Base-by-base conservation (phyloP, 1,140 invertebrate genomes). In the Cotesia vestalis region DNA sequence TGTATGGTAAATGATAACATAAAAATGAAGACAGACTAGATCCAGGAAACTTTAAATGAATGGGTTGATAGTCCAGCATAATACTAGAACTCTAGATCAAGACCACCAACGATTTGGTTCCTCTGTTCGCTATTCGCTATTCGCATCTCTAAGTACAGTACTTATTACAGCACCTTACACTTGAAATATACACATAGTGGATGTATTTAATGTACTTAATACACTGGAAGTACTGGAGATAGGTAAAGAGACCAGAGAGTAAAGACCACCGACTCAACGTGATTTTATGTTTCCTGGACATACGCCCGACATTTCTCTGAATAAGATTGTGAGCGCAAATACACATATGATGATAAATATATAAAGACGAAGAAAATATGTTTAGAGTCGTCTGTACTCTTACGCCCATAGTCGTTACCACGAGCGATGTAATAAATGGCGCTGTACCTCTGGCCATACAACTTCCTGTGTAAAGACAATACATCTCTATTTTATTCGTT, bases 401-500 rank as follows among this genome's bases (percentile, higher is more conserved):
- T 53, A 68, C 66, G 66, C 66, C 66, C 66, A 68, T 59, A 68
- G 69, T 71, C 66, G 73, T 74, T 67, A 74, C 73, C 51, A 68
- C 62, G 60, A 73, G 66, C 68, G 61, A 62, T 20, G 72, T 75
- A 78, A 79, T 78, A 79, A 78, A 79, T 76, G 75, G 59, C 72
- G 64, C 60, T 74, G 67, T 76, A 74, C 70, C 76, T 74, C 38
- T 64, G 61, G 71, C 66, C 40, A 68, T 72, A 74, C 75, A 79
- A 78, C 78, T 81, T 75, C 75, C 73, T 67, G 74, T 77, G 74
- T 77, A 79, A 79, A 78, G 75, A 79, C 76, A 80, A 78, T 80
- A 80, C 80, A 78, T 81, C 80, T 81, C 76, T 81, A 81, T 81
- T 79, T 81, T 80, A 79, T 78, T 78, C 71, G 27, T 68, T 68